Evolutionary conservation across 37 sponge, comb jelly and placozoan genomes (phyloP), one percentile per base, ranked within the genome.

Genomic region (Crambe crambe): DNA sequence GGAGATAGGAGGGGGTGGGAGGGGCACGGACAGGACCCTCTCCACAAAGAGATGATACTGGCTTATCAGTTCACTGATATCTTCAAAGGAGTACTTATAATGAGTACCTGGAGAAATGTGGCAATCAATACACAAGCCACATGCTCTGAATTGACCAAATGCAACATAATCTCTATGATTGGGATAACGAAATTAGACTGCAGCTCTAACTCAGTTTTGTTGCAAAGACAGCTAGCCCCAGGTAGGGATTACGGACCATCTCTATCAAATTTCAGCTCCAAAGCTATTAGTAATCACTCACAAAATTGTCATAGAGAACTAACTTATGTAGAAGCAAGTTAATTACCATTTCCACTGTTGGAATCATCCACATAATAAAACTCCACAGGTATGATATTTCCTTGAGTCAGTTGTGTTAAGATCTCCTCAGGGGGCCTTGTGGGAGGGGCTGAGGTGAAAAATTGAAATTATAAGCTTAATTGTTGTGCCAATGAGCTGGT

Each of bases 341-440:
- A n/a, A n/a, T 2, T 54, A 89, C 93, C 93, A 81, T 73, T 70
- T 58, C 93, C 93, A 54, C 29, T 74, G 64, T 85, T 89, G 34
- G 90, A 81, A 72, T 92, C 93, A 71, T 92, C 93, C 34, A 92
- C 93, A 26, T 89, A 92, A 68, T 85, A 92, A 25, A 58, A 81
- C 57, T 92, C 79, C 78, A 92, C 42, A 0, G 88, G 92, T 30
- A 91, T 56, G 25, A 6, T 21, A 5, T 79, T 70, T 1, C 65
- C 41, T 40, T 80, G 72, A 1, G 85, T 84, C 51, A 80, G 73
- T 18, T 51, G 18, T 37, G n/a, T 30, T 29, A 87, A 23, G 1
- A 87, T 43, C 12, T 62, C 75, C 3, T 15, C 38, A n/a, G 87
- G 87, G 34, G 87, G 87, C 22, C 31, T 25, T 3, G 22, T n/a